A percentile compares a stretch with the other conserved stretches of the same genome.
phyloP scores from a whole-genome alignment of 2,888 invertebrate genomes.

The Cremastobaeus sp. region DNA sequence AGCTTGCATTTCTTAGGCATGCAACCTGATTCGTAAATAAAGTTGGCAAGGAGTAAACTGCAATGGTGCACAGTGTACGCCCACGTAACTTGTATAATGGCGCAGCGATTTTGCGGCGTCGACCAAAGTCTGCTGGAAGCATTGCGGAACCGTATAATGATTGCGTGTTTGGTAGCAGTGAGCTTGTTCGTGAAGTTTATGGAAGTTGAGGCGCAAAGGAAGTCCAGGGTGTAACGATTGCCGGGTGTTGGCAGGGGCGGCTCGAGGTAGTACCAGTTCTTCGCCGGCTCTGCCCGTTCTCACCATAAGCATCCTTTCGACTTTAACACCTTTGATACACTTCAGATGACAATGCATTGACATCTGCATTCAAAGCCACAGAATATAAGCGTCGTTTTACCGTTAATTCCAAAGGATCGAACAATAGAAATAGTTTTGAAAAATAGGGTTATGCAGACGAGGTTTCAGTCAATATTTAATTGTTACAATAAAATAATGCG shows the following conservation, averaged over 20 bases:
- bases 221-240: conserved; percentile 55
- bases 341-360: background rate
- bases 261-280: conserved; percentile 69
- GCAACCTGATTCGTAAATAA: conserved; percentile 76
- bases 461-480: too few relatives aligned
- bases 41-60: conserved; percentile 76
- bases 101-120: conserved; percentile 73
- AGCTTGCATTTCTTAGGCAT: conserved; percentile 65
- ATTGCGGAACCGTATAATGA: conserved; percentile 71
- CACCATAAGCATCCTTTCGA: background rate
- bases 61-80: conserved; percentile 70
- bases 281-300: conserved; percentile 9
- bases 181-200: conserved; percentile 67
- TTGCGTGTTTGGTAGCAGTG: conserved; percentile 75
- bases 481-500: too few relatives aligned
- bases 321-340: background rate
- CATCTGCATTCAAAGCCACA: background rate
- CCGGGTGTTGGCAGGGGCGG: conserved; percentile 68
- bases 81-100: conserved; percentile 77
- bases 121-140: conserved; percentile 62
- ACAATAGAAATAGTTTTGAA: too few relatives aligned
- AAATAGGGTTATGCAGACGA: too few relatives aligned
- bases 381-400: too few relatives aligned
- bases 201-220: conserved; percentile 60
- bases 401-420: too few relatives aligned